These are phyloP conservation scores for Solenopsis fugax DNA, from an alignment of 1,140 invertebrate genomes.

Conservation along the genomic window DNA sequence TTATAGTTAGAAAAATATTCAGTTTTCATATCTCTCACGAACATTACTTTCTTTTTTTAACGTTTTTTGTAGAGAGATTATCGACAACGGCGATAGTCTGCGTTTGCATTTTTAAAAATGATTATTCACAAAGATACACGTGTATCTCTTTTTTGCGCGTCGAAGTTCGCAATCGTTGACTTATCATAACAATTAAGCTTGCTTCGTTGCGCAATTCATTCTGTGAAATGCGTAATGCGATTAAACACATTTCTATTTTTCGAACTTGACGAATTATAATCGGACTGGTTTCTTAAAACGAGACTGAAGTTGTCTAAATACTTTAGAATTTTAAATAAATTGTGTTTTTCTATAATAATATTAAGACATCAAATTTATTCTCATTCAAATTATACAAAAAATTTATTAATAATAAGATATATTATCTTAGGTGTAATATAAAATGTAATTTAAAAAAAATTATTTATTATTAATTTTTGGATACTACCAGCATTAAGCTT, in stretches of 20 bases:
- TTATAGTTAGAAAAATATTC: background rate
- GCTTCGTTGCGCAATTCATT: background rate
- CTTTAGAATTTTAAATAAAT: too few species aligned
- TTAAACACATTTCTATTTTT: background rate
- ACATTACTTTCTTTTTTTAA: background rate
- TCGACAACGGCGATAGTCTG: background rate
- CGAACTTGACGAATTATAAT: too few species aligned
- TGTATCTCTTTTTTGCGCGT: background rate
- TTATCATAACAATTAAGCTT: conserved; percentile 19
- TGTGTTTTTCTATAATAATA: too few species aligned
- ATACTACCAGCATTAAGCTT: too few species aligned
- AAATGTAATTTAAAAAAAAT: too few species aligned
- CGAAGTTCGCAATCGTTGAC: background rate
- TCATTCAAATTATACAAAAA: too few species aligned
- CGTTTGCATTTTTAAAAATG: conserved; percentile 21
- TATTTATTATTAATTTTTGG: too few species aligned
- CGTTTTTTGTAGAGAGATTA: background rate
- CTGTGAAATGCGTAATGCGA: conserved; percentile 18
- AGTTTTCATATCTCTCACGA: conserved; percentile 18
- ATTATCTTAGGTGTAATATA: too few species aligned
- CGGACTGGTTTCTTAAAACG: too few species aligned
- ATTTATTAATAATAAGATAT: too few species aligned
- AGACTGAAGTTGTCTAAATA: too few species aligned
- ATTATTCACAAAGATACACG: conserved; percentile 5
- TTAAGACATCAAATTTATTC: too few species aligned